Evolutionary conservation across 2,888 invertebrate genomes (phyloP), one percentile per base, ranked within the genome.

Genomic region (Calameuta pallipes): DNA sequence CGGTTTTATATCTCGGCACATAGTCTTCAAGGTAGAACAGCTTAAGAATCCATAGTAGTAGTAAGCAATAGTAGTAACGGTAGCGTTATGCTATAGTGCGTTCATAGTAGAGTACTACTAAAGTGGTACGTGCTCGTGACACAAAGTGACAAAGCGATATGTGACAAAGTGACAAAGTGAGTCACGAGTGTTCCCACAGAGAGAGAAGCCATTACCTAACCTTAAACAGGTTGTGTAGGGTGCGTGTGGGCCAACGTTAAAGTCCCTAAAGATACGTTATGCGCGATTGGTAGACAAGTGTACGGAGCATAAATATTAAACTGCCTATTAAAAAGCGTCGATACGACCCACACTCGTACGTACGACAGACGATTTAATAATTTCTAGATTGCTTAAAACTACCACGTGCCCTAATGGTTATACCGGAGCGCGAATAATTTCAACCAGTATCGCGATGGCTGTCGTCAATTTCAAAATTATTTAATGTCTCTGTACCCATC

Each of bases 171-270:
- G 74, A 74, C 74, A 15, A 74, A 30, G 74, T 74, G 74, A 74
- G 34, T 36, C 74, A 36, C 74, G 74, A 74, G 74, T n/a, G 37
- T 74, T 74, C 74, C 37, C 36, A 74, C 34, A 71, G 71, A 71
- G 71, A 56, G 41, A 56, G 41, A 56, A 56, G 41, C 31, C 71
- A 71, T 71, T 71, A 71, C 71, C 71, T 71, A 71, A 71, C 71
- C 71, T 33, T 33, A 33, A 31, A 71, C 71, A 71, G 41, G 41
- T 56, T 56, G 23, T 56, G 71, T 71, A 71, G 71, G 33, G 71
- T 71, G 33, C 71, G 71, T 31, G 71, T 33, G 71, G 41, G 41
- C 41, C 41, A 56, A 56, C 41, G 23, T 56, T 56, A 56, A 56
- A 56, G 41, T 56, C 41, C 23, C 23, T 56, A 23, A 23, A 56